These are phyloP conservation scores for Lanius collurio DNA, from an alignment of 2,113 vertebrate species.

Conservation along the genomic window DNA sequence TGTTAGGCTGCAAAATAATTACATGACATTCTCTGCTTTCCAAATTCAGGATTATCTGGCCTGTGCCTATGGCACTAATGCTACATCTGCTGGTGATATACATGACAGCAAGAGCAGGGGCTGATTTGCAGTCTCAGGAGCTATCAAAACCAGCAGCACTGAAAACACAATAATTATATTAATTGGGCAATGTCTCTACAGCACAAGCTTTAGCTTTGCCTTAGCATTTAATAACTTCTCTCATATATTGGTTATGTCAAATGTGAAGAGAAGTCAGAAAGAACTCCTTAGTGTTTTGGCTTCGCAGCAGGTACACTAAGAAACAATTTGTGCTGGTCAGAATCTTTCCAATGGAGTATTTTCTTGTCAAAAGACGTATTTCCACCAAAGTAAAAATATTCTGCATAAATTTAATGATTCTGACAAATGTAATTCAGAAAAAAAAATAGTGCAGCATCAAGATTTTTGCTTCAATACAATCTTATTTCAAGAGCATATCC, in stretches of 20 bases:
- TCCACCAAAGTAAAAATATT: not conserved
- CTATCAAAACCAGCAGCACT: not conserved
- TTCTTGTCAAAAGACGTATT: not conserved
- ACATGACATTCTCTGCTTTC: constrained; percentile 23
- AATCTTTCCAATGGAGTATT: not conserved
- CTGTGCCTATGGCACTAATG: constrained; percentile 24
- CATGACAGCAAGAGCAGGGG: constrained; percentile 2
- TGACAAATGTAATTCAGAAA: not conserved
- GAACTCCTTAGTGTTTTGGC: not conserved
- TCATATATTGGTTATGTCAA: not conserved
- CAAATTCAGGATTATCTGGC: constrained; percentile 49
- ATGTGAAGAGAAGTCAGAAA: not conserved
- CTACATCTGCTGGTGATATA: constrained; percentile 49
- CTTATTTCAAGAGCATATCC: not conserved
- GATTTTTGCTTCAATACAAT: not conserved
- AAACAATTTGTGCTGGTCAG: not conserved
- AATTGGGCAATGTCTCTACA: not conserved
- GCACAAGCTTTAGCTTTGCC: not conserved
- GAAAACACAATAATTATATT: constrained; percentile 26
- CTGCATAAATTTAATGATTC: not conserved
- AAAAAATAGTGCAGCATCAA: not conserved
- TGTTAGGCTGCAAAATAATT: constrained; percentile 48
- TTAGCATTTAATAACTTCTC: not conserved
- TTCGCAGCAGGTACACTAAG: not conserved
- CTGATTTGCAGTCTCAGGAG: constrained; percentile 24